Percentiles rank a stretch among this genome's conserved stretches.
Conservation (phyloP, 2,888 invertebrate species). For the Biston betularia region DNA sequence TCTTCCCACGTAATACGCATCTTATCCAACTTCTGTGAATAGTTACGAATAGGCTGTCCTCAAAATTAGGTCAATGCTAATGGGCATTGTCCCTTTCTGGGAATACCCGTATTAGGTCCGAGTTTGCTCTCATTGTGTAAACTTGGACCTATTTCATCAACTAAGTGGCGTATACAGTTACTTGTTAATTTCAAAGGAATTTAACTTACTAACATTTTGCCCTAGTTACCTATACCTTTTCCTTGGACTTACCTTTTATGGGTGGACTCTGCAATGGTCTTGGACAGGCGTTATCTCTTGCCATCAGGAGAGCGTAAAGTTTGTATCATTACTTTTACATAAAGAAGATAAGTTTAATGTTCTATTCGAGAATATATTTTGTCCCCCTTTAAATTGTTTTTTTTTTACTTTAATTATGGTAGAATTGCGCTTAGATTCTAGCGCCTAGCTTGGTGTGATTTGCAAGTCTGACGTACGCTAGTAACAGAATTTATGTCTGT, state of each 20-base stretch:
- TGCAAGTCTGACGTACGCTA: no score
- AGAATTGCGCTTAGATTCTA: no score
- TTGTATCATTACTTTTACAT: no score
- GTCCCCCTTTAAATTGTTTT: no score
- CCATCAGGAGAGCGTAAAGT: no score
- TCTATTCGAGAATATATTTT: no score
- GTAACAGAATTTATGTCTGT: no score
- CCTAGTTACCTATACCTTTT: background rate
- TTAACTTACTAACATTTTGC: constrained; percentile 5
- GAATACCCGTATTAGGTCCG: constrained; percentile 25
- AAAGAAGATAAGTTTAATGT: no score
- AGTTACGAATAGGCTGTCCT: background rate
- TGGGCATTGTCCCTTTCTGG: constrained; percentile 24
- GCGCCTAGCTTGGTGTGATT: no score
- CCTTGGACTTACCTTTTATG: background rate
- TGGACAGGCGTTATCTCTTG: no score
- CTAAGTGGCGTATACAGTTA: constrained; percentile 23
- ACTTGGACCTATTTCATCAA: constrained; percentile 28
- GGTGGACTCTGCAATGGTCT: no score
- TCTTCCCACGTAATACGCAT: background rate
- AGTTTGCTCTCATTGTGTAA: constrained; percentile 27
- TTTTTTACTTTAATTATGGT: no score
- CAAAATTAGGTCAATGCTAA: constrained; percentile 30
- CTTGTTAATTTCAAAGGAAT: constrained; percentile 23
- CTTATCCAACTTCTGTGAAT: background rate